Evolutionary conservation across 1,140 invertebrate species (phyloP).

Genomic region (Cylas formicarius): DNA sequence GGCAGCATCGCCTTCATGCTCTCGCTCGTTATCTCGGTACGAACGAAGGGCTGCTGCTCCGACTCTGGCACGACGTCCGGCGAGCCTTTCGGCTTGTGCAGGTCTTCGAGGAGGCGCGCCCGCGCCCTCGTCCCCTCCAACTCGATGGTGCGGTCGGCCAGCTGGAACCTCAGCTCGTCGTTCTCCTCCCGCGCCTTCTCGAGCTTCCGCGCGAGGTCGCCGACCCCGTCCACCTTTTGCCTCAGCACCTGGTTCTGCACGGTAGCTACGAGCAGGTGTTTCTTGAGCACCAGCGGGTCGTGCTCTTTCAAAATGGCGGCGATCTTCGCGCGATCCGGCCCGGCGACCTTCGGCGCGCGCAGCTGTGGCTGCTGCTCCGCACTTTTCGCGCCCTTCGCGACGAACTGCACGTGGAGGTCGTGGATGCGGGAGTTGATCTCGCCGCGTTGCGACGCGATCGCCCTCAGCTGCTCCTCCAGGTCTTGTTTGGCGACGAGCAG

Average conservation of each 20-base stretch:
- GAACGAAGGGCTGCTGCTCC: constrained; percentile 26
- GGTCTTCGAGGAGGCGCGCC: constrained; percentile 59
- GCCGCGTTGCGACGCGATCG: constrained; percentile 47
- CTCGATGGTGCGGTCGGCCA: constrained; percentile 75
- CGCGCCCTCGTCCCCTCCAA: constrained; percentile 69
- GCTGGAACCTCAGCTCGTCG: constrained; percentile 74
- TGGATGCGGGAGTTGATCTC: constrained; percentile 43
- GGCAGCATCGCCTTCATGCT: constrained; percentile 50
- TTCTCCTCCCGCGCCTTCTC: constrained; percentile 69
- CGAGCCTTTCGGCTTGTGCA: constrained; percentile 32
- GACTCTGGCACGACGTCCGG: constrained; percentile 45
- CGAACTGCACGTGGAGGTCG: constrained; percentile 43
- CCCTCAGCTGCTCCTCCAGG: constrained; percentile 55
- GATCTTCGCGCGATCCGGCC: constrained; percentile 62
- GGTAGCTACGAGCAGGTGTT: constrained; percentile 72
- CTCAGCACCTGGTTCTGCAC: constrained; percentile 75
- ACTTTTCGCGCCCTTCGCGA: constrained; percentile 32
- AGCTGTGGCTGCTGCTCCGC: constrained; percentile 18
- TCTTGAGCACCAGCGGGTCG: constrained; percentile 72
- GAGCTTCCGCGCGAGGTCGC: constrained; percentile 59
- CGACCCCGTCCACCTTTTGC: constrained; percentile 57
- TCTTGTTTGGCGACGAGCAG: constrained; percentile 53
- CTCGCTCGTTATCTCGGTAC: constrained; percentile 33
- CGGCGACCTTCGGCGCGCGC: constrained; percentile 47
- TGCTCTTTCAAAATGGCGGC: constrained; percentile 73